Base-by-base conservation (phyloP, 2,113 vertebrate genomes). In the Trochalopteron elliotii region DNA sequence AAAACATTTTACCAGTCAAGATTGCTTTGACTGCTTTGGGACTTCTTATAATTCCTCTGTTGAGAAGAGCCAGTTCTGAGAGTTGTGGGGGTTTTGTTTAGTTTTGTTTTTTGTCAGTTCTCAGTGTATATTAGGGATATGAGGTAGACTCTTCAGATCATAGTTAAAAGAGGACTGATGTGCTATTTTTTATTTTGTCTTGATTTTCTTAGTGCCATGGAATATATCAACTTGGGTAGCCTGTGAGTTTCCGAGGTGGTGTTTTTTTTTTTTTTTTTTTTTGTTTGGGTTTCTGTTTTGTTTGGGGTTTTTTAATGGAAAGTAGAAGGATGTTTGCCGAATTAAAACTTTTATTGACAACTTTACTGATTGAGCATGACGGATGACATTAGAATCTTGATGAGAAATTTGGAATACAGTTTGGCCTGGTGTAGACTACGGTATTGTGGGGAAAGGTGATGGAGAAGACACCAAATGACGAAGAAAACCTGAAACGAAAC, bases 391-490 rank as follows among this genome's bases (percentile, higher is more conserved):
- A 31, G 65, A 68, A 35, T 77, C 33, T 83, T 50, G 27, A 35
- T 69, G n/a, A 57, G 39, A 53, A 33, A 67, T 89, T 52, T 60
- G 27, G 10, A 89, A 24, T 76, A 35, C 30, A 50, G 0, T 25
- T 60, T 55, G 11, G 15, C n/a, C 11, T 72, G 31, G 15, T 5
- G 4, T 35, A 21, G 8, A 52, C 56, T 47, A 6, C 14, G 93
- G 0, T 61, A 2, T 31, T n/a, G 3, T 60, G 5, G 23, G 20
- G 4, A n/a, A 5, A 3, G 3, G 6, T 59, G 14, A 35, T 50
- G 35, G 27, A 23, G 22, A 74, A 40, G 45, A 28, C 11, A 7
- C 9, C 14, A 27, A 40, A 64, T 33, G 31, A 37, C 9, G 22
- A 24, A 50, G 33, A 37, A 14, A 69, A 19, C 25, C 3, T 22